These are phyloP conservation scores for Typhlomys cinereus DNA, from an alignment of 2,113 vertebrate species.

Conservation along the genomic window DNA sequence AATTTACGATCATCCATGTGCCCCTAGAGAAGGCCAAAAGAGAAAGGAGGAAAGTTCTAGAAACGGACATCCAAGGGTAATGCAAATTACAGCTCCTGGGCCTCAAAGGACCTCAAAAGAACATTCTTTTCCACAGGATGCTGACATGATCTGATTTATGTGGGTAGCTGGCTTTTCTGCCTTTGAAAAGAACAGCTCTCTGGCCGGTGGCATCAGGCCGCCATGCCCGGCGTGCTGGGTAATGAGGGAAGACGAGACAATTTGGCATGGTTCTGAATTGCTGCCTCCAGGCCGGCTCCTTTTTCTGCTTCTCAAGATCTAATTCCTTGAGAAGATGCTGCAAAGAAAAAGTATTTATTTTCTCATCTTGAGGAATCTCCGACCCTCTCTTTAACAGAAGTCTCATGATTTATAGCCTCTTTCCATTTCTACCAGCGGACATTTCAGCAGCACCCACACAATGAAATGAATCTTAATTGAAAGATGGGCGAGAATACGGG, in stretches of 20 bases:
- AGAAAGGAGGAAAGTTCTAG: background rate
- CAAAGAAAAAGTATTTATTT: background rate
- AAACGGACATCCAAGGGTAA: background rate
- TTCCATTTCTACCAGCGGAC: background rate
- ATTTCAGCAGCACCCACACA: background rate
- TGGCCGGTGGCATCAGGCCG: background rate
- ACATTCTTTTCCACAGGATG: background rate
- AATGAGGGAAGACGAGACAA: slow-evolving; percentile 15
- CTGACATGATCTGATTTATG: slow-evolving; percentile 40
- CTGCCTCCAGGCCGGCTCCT: background rate
- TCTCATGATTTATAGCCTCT: background rate
- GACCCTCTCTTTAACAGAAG: background rate
- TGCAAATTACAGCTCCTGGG: background rate
- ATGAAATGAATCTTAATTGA: background rate
- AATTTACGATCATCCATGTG: background rate
- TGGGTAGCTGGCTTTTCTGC: background rate
- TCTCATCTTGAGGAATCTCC: background rate
- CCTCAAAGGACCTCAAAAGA: background rate
- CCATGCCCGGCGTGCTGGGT: background rate
- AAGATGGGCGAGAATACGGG: background rate
- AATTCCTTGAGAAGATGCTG: background rate
- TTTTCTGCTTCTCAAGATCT: slow-evolving; percentile 33
- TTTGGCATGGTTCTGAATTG: slow-evolving; percentile 20
- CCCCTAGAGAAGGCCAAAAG: background rate
- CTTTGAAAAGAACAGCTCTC: background rate